Percentiles rank a stretch among this genome's conserved stretches.
Evolutionary conservation across 2,888 invertebrate genomes (phyloP).

Genomic region (Drosophila greeni): DNA sequence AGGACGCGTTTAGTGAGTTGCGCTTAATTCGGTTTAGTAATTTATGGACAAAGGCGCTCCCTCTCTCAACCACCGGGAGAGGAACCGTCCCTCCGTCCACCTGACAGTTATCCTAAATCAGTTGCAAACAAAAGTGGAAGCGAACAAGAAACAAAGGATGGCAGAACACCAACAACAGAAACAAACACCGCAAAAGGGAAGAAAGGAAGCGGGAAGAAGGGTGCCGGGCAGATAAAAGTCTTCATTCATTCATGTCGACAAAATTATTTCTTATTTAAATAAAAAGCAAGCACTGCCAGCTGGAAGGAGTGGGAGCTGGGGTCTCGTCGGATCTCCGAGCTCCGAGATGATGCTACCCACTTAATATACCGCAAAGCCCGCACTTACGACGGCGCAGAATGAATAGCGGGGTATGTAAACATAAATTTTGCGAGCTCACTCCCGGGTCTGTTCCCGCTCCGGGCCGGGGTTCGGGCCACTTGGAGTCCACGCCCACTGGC

Average conservation of each 20-base stretch:
- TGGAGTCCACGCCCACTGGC: slow-evolving; percentile 19
- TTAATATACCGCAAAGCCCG: slow-evolving; percentile 73
- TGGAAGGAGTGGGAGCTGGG: slow-evolving; percentile 1
- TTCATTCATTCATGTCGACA: slow-evolving; percentile 75
- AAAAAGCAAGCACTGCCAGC: slow-evolving; percentile 61
- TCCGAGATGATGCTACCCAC: slow-evolving; percentile 66
- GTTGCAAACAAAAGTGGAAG: slow-evolving; percentile 46
- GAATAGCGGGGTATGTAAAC: slow-evolving; percentile 74
- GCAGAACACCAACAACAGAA: slow-evolving; percentile 47
- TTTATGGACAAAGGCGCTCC: slow-evolving; percentile 62
- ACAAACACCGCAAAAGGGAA: slow-evolving; percentile 4
- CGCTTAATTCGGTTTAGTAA: slow-evolving; percentile 74
- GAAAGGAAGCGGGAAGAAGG: slow-evolving; percentile 20
- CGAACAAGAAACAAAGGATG: slow-evolving; percentile 43
- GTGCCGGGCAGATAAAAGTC: slow-evolving; percentile 68
- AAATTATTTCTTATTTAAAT: slow-evolving; percentile 76
- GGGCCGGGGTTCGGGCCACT: neutral
- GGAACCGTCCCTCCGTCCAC: neutral
- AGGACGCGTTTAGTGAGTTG: slow-evolving; percentile 71
- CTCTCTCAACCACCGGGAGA: slow-evolving; percentile 30
- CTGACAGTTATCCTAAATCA: slow-evolving; percentile 32
- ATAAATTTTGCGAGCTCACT: slow-evolving; percentile 72
- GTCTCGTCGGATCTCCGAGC: slow-evolving; percentile 16
- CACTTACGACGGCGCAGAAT: slow-evolving; percentile 66
- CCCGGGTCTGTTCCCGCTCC: slow-evolving; percentile 24